phyloP scores from a whole-genome alignment of 1,140 invertebrate genomes.

The Atta texana region DNA sequence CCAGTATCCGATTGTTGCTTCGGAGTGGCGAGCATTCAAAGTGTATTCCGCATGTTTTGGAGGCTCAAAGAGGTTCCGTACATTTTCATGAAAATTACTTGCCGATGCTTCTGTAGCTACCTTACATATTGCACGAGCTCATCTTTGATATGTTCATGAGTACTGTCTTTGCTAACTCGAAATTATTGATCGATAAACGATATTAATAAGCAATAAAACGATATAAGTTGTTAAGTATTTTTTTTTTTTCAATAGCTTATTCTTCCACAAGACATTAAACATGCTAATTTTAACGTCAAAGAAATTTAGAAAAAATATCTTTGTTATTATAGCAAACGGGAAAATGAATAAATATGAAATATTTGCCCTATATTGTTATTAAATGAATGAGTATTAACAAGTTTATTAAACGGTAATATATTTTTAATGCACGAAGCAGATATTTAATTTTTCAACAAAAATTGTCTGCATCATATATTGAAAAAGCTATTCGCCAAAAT shows the following conservation, averaged over 20 bases:
- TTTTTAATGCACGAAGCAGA: not conserved
- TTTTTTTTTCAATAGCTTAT: not conserved
- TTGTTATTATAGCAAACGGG: not conserved
- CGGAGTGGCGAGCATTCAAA: constrained; percentile 35
- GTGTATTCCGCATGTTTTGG: constrained; percentile 25
- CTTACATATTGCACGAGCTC: constrained; percentile 39
- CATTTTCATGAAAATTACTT: constrained; percentile 52
- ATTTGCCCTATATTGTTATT: not conserved
- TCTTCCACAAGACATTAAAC: not conserved
- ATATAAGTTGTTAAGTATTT: not conserved
- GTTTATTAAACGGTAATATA: not conserved
- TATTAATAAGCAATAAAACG: no score
- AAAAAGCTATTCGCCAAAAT: constrained; percentile 1
- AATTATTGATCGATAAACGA: constrained; percentile 29
- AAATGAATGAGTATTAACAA: constrained; percentile 16
- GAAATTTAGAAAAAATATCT: not conserved
- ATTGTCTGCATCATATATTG: not conserved
- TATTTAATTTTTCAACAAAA: constrained; percentile 22
- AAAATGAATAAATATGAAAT: not conserved
- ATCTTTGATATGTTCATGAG: constrained; percentile 31
- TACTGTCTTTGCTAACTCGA: constrained; percentile 13
- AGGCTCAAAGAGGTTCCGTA: constrained; percentile 38
- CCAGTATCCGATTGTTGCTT: constrained; percentile 50
- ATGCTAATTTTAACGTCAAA: not conserved
- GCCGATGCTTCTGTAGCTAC: constrained; percentile 16